Evolutionary conservation across 1,140 invertebrate genomes (phyloP).

Genomic region (Polyergus mexicanus): DNA sequence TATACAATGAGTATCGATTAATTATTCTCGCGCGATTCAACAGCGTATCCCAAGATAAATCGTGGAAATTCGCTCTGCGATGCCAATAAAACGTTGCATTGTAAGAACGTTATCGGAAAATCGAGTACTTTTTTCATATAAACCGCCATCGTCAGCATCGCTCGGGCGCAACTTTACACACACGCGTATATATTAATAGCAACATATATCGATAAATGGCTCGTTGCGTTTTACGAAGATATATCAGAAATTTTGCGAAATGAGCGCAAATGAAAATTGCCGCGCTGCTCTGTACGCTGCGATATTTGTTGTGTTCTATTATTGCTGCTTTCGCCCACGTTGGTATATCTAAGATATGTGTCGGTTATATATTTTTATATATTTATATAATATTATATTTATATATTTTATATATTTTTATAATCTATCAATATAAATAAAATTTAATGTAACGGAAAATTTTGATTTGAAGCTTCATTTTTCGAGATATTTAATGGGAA

Average conservation of each 20-base stretch:
- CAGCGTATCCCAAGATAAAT: background rate
- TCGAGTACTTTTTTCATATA: conserved; percentile 41
- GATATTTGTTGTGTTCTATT: conserved; percentile 42
- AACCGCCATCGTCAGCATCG: background rate
- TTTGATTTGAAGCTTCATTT: background rate
- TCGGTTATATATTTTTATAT: background rate
- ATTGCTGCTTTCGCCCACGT: conserved; percentile 25
- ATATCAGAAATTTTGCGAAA: conserved; percentile 39
- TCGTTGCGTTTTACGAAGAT: background rate
- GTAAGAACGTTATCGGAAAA: conserved; percentile 59
- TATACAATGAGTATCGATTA: conserved; percentile 6
- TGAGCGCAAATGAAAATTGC: conserved; percentile 1
- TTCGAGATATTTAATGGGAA: background rate
- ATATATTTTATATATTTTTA: background rate
- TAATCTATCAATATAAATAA: background rate
- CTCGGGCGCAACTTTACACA: background rate
- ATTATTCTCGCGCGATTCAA: conserved; percentile 29
- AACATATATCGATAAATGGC: conserved; percentile 40
- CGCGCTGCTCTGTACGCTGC: background rate
- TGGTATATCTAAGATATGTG: background rate
- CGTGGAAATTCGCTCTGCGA: conserved; percentile 1
- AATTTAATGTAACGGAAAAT: background rate
- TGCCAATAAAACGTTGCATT: conserved; percentile 39
- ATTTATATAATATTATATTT: too few relatives aligned
- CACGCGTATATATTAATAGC: conserved; percentile 9